Percentiles rank a stretch among this genome's conserved stretches.
Evolutionary conservation across 2,797 vertebrate species (phyloP).

Genomic region (Apogon talboti): DNA sequence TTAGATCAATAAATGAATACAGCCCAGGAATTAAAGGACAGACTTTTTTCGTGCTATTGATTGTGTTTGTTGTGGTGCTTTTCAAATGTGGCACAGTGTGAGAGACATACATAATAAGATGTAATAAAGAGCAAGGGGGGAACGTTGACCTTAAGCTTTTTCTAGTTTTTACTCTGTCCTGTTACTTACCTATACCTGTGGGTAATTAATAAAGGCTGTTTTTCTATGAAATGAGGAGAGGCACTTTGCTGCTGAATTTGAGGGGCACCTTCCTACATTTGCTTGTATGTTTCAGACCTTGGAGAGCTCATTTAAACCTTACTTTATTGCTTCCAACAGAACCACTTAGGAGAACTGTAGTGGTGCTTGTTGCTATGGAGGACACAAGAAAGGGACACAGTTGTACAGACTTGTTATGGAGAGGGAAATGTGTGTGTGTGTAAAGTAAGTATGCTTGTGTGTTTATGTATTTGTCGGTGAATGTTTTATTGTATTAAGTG

Average conservation of each 20-base stretch:
- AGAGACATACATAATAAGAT: conserved; percentile 56
- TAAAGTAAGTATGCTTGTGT: conserved; percentile 13
- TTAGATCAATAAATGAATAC: conserved; percentile 64
- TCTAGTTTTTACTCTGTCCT: conserved; percentile 47
- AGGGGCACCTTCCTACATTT: conserved; percentile 69
- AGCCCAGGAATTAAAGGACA: conserved; percentile 67
- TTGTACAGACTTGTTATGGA: conserved; percentile 39
- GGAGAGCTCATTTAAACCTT: conserved; percentile 75
- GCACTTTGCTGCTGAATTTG: conserved; percentile 49
- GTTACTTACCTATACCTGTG: conserved; percentile 45
- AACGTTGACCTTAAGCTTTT: conserved; percentile 63
- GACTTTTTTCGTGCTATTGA: conserved; percentile 64
- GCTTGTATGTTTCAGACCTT: conserved; percentile 71
- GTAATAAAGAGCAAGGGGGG: conserved; percentile 30
- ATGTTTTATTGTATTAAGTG: conserved; percentile 52
- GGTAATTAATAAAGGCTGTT: conserved; percentile 66
- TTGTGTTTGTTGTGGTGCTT: conserved; percentile 58
- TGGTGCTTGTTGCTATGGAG: conserved; percentile 77
- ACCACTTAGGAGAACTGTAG: conserved; percentile 54
- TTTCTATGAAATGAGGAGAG: conserved; percentile 48
- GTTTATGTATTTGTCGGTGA: conserved; percentile 37
- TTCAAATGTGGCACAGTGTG: conserved; percentile 59
- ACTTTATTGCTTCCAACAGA: conserved; percentile 65
- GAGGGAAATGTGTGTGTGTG: conserved; percentile 35
- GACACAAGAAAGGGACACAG: conserved; percentile 52